Conservation (phyloP, 2,888 invertebrate species). For the Heterodera filipjevi region DNA sequence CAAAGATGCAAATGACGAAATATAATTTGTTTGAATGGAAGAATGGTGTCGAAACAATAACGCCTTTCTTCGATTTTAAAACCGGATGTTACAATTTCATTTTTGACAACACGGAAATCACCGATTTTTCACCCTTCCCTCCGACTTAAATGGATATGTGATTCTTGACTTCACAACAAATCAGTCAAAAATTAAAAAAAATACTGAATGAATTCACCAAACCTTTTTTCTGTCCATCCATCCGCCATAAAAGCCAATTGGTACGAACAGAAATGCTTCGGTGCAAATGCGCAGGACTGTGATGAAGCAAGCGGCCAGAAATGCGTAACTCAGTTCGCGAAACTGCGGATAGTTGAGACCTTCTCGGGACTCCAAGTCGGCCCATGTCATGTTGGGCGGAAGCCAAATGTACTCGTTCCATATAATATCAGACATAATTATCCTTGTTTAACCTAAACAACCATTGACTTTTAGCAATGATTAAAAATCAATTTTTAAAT, state of each 20-base stretch:
- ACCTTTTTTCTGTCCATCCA: conserved; percentile 46
- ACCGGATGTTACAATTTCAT: too few species aligned
- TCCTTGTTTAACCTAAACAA: not conserved
- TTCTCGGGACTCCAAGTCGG: conserved; percentile 47
- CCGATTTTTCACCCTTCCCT: too few species aligned
- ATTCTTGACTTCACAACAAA: too few species aligned
- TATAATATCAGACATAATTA: conserved; percentile 24
- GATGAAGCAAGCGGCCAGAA: conserved; percentile 41
- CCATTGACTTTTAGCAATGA: not conserved
- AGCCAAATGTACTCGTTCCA: conserved; percentile 59
- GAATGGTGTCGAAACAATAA: too few species aligned
- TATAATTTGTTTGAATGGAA: too few species aligned
- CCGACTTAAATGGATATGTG: too few species aligned
- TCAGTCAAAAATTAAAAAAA: too few species aligned
- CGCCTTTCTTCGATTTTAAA: too few species aligned
- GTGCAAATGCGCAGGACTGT: conserved; percentile 49
- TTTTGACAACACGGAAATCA: too few species aligned
- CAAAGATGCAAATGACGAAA: too few species aligned
- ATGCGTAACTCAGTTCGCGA: conserved; percentile 48
- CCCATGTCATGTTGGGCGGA: conserved; percentile 57
- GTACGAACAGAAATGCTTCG: conserved; percentile 53
- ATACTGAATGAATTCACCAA: not conserved
- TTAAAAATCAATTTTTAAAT: not conserved
- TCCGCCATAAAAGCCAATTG: conserved; percentile 51
- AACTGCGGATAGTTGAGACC: conserved; percentile 50